Conservation (phyloP, 2,888 invertebrate species). For the Oscheius onirici region DNA sequence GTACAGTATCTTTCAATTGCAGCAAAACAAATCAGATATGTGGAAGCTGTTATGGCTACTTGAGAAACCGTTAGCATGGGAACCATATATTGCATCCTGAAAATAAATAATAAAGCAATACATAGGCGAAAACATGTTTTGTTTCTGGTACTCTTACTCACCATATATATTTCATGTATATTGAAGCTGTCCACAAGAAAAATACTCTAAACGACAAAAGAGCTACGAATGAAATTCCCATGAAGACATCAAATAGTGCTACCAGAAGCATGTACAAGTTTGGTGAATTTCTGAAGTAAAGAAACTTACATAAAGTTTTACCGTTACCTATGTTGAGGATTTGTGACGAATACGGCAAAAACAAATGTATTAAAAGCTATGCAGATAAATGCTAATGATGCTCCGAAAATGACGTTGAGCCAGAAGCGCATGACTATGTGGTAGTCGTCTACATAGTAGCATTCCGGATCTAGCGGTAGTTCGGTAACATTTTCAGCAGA, state of each 20-base stretch:
- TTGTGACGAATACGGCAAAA: constrained; percentile 51
- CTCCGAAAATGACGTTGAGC: constrained; percentile 45
- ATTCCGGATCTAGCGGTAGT: background rate
- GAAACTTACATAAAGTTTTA: background rate
- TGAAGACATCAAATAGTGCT: constrained; percentile 57
- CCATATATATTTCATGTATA: constrained; percentile 47
- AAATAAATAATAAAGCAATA: too few relatives aligned
- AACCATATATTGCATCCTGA: constrained; percentile 53
- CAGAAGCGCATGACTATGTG: constrained; percentile 40
- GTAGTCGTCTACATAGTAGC: constrained; percentile 36
- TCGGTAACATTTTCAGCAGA: background rate
- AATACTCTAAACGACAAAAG: constrained; percentile 51
- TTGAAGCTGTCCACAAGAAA: constrained; percentile 44
- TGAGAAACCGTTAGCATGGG: constrained; percentile 56
- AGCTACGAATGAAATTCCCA: constrained; percentile 53
- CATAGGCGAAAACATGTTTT: too few relatives aligned
- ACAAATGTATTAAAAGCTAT: constrained; percentile 57
- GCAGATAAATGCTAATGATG: constrained; percentile 46
- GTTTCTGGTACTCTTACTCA: constrained; percentile 6
- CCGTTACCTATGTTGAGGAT: constrained; percentile 52
- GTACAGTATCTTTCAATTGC: constrained; percentile 58
- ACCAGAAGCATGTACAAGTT: constrained; percentile 55
- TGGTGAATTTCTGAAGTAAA: constrained; percentile 55
- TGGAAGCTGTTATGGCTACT: constrained; percentile 54
- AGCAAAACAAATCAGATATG: constrained; percentile 61